Evolutionary conservation across 2,888 invertebrate genomes (phyloP).

Genomic region (Drosophila austrosaltans): DNA sequence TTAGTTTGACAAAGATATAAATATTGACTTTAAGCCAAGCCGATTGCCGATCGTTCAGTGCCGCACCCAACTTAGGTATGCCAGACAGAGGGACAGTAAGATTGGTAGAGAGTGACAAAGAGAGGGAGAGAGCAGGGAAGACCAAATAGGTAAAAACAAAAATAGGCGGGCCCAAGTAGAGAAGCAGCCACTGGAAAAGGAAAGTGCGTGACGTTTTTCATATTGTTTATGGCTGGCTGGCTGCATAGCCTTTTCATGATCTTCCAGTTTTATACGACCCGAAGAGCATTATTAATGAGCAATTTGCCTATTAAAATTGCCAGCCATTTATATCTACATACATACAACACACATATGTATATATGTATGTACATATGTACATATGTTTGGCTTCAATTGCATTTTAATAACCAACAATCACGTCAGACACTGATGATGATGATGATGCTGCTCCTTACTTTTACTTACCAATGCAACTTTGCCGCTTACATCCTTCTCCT

Average conservation of each 20-base stretch:
- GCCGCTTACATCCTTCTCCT: slow-evolving; percentile 82
- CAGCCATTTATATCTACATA: slow-evolving; percentile 2
- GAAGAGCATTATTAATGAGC: slow-evolving; percentile 22
- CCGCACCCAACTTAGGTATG: slow-evolving; percentile 36
- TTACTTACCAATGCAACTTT: slow-evolving; percentile 82
- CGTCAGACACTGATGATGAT: slow-evolving; percentile 6
- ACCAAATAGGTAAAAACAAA: slow-evolving; percentile 25
- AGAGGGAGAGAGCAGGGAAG: background rate
- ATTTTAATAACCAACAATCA: slow-evolving; percentile 4
- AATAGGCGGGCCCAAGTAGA: slow-evolving; percentile 40
- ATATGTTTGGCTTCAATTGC: background rate
- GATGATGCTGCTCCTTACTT: slow-evolving; percentile 49
- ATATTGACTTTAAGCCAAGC: slow-evolving; percentile 39
- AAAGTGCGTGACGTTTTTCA: slow-evolving; percentile 53
- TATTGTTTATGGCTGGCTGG: slow-evolving; percentile 38
- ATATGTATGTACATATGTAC: background rate
- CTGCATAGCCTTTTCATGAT: slow-evolving; percentile 11
- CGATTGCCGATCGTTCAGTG: slow-evolving; percentile 1
- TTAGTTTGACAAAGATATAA: slow-evolving; percentile 29
- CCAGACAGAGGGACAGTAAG: background rate
- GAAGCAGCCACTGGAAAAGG: slow-evolving; percentile 61
- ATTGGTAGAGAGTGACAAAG: slow-evolving; percentile 14
- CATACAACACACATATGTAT: background rate
- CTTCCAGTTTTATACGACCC: slow-evolving; percentile 2
- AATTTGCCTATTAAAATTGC: slow-evolving; percentile 26